Evolutionary conservation across 2,888 invertebrate species (phyloP).

Genomic region (Heteropelma amictum): DNA sequence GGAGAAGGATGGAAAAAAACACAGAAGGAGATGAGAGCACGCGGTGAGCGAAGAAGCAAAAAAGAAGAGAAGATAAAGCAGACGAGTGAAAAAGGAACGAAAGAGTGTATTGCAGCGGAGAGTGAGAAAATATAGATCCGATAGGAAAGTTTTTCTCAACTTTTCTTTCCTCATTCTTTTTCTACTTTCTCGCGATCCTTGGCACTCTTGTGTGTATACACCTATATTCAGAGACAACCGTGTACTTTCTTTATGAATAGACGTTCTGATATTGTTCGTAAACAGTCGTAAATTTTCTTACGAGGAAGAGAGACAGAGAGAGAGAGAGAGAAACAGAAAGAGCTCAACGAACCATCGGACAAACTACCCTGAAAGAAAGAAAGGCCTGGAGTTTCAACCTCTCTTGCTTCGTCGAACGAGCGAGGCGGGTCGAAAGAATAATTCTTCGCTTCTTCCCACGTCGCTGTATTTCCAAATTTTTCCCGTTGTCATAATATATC

Average conservation of each 20-base stretch:
- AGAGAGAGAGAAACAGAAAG: conserved; percentile 1
- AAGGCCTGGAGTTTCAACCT: too few species aligned
- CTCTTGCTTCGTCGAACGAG: too few species aligned
- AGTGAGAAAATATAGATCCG: conserved; percentile 24
- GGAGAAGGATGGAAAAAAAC: not conserved
- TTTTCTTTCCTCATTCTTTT: conserved; percentile 8
- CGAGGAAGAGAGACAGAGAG: not conserved
- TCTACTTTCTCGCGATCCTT: not conserved
- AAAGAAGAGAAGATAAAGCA: not conserved
- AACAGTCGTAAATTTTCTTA: conserved; percentile 49
- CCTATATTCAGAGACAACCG: conserved; percentile 28
- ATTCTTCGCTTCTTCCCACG: too few species aligned
- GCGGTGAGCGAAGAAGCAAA: not conserved
- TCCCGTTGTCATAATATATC: too few species aligned
- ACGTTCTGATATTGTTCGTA: conserved; percentile 44
- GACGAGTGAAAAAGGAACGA: not conserved
- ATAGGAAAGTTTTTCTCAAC: conserved; percentile 43
- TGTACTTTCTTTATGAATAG: conserved; percentile 52
- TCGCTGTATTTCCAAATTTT: too few species aligned
- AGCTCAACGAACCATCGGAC: not conserved
- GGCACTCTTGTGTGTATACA: not conserved
- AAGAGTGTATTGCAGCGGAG: conserved; percentile 5
- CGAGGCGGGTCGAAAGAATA: too few species aligned
- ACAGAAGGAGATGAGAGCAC: not conserved
- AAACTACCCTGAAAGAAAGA: too few species aligned